Conservation (phyloP, 64 coral and sea anemone species). For the Montipora cactus region DNA sequence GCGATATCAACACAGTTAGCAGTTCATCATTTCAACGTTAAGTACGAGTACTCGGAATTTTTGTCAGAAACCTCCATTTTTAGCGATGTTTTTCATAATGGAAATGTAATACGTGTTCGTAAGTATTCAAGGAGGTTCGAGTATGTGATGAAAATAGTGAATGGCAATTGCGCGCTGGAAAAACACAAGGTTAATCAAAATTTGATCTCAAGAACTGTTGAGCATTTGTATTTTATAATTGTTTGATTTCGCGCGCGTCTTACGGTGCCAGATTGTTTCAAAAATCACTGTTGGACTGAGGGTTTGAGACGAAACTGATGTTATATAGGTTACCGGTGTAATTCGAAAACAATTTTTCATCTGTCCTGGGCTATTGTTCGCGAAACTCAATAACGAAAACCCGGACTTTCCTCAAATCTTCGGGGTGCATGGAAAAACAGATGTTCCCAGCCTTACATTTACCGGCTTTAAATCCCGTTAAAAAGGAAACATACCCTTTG, state of each 20-base stretch:
- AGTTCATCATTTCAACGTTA: background rate
- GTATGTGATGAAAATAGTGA: background rate
- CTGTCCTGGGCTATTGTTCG: background rate
- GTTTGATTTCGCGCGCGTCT: background rate
- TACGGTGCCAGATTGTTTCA: background rate
- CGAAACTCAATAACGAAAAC: background rate
- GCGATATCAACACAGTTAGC: background rate
- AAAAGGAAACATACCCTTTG: background rate
- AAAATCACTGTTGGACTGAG: background rate
- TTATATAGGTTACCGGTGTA: background rate
- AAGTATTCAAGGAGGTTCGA: background rate
- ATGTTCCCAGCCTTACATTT: background rate
- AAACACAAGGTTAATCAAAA: slow-evolving; percentile 27
- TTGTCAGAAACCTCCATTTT: slow-evolving; percentile 2
- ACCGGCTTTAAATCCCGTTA: background rate
- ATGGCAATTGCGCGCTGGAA: background rate
- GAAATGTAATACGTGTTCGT: background rate
- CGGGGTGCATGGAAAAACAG: background rate
- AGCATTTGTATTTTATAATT: slow-evolving; percentile 23
- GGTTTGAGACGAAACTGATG: background rate
- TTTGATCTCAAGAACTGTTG: background rate
- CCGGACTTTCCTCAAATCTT: background rate
- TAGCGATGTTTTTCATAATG: slow-evolving; percentile 3
- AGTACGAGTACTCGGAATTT: too few species aligned
- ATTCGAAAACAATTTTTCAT: slow-evolving; percentile 46